Evolutionary conservation across 2,888 invertebrate genomes (phyloP), one percentile per base, ranked within the genome.

Genomic region (Tenthredo distinguenda): DNA sequence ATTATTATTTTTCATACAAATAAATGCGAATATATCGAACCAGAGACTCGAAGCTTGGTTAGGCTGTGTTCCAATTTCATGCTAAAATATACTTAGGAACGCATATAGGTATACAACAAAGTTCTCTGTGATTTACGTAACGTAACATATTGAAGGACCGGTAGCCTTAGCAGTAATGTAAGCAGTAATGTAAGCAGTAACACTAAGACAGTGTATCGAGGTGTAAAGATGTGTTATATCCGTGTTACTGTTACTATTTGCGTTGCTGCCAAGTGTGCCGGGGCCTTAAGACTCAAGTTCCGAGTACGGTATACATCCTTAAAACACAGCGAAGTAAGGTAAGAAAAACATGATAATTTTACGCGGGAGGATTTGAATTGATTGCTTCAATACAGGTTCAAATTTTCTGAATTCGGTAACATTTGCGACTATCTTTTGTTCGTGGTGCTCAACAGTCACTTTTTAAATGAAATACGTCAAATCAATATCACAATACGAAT

Each of bases 61-160:
- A 50, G 77, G 55, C 77, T 55, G 55, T 34, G 77, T 77, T 77
- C 77, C 77, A 77, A 77, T 77, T 77, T 34, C n/a, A 50, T 50
- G 34, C 77, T 55, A 31, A 50, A 77, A 34, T 77, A 34, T 77
- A 26, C 15, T 55, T 55, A 55, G 31, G 47, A 47, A 76, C 76
- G 5, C 31, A 71, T n/a, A 71, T 37, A 26, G 15, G 37, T 37
- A 37, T 18, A 31, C 26, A 37, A 34, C 18, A 18, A 71, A 18
- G 68, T 71, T 37, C 18, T 34, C 6, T 71, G n/a, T 71, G 34
- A 37, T 37, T 71, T 71, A 37, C n/a, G n/a, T 62, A 21, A 62
- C 62, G 62, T 21, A 62, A 26, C 62, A 62, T 12, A 26, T 62
- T 62, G 21, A n/a, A 55, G 18, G 55, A 55, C 6, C n/a, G n/a